Evolutionary conservation across 2,888 invertebrate genomes (phyloP), one percentile per base, ranked within the genome.

Genomic region (Thera britannica): DNA sequence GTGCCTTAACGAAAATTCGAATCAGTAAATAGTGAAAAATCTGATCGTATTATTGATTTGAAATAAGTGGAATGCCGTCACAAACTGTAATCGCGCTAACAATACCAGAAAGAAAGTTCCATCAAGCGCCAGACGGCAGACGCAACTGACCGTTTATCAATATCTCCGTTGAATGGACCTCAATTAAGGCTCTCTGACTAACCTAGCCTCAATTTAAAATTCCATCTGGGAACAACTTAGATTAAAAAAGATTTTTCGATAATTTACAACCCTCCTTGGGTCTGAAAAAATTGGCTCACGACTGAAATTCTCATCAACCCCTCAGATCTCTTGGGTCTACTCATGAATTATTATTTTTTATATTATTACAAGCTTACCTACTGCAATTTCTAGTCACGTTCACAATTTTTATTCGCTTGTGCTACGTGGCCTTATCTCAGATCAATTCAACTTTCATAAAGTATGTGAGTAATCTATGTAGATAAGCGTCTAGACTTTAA

Each of bases 101-200:
- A 82, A 80, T 81, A 81, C 77, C 71, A 79, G 77, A 82, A 79
- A 80, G 75, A 81, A 78, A 82, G 78, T 80, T 82, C 79, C 80
- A 86, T 87, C 80, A 83, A 77, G 68, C 77, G 73, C 71, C 74
- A 70, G 79, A 75, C 76, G 77, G 70, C 23, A 23, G 75, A 81
- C n/a, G n/a, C n/a, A n/a, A n/a, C 77, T 84, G 86, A 82, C 84
- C 85, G 82, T 82, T 84, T 83, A 83, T 83, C 87, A 88, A 90
- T 89, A 87, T 85, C 83, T 83, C 84, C 82, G 79, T 77, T 90
- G 86, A 90, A 90, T 88, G 80, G 86, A 80, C 81, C 84, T 83
- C 89, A 90, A 90, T 90, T 90, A 90, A 87, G 83, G 79, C 75
- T 76, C 79, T 76, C 79, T 78, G 79, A 78, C 80, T 76, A 81